Percentiles rank a stretch among this genome's conserved stretches.
phyloP scores from a whole-genome alignment of 2,888 invertebrate species.

The Spatulosminthurus flaviceps region DNA sequence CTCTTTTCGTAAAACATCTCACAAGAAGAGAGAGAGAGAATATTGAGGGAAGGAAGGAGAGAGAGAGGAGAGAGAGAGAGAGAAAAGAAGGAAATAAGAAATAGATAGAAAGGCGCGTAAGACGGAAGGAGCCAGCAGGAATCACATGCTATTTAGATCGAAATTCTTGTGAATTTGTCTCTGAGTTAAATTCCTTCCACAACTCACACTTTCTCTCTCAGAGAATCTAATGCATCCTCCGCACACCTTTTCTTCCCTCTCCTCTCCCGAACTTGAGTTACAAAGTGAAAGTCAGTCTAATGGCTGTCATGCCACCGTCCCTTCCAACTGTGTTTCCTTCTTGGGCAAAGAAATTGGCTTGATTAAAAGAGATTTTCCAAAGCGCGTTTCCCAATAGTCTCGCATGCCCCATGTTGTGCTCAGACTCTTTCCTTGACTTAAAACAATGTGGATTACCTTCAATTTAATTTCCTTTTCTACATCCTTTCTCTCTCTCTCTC shows the following conservation, averaged over 20 bases:
- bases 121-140: too few relatives aligned
- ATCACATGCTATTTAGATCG: neutral
- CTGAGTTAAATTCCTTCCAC: neutral
- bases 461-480: slow-evolving; percentile 2
- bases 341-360: slow-evolving; percentile 32
- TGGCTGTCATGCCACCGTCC: neutral
- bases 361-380: slow-evolving; percentile 40
- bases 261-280: neutral
- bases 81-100: neutral
- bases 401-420: neutral
- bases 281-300: slow-evolving; percentile 15
- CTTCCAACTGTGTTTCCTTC: neutral
- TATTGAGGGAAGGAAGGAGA: neutral
- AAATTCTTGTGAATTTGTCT: neutral
- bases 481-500: neutral
- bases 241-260: neutral
- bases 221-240: neutral
- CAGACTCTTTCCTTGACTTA: neutral
- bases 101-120: too few relatives aligned
- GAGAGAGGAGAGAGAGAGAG: neutral
- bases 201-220: neutral
- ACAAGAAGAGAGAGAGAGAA: neutral
- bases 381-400: neutral
- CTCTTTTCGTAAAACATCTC: neutral
- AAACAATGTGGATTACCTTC: slow-evolving; percentile 27